These are phyloP conservation scores for Zaprionus nigranus DNA, from an alignment of 1,140 invertebrate genomes.

Conservation along the genomic window DNA sequence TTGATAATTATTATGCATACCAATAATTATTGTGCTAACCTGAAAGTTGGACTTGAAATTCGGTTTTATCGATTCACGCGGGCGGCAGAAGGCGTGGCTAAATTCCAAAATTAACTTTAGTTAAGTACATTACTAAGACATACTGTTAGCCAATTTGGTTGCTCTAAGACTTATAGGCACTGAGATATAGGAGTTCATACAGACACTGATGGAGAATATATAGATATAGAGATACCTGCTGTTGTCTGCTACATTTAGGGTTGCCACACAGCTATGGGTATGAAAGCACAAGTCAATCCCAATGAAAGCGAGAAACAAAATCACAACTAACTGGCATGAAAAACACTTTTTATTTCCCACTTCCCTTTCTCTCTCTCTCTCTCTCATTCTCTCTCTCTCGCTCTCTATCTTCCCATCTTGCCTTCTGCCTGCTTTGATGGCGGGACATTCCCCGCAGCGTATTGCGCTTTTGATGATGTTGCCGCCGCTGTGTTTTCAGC, in stretches of 20 bases:
- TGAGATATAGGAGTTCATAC: neutral
- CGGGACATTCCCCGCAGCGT: constrained; percentile 7
- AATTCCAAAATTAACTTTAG: too few relatives aligned
- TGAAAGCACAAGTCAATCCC: neutral
- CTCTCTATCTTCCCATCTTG: neutral
- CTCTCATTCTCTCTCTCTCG: too few relatives aligned
- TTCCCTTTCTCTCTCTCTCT: neutral
- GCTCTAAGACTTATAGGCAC: neutral
- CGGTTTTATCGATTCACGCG: too few relatives aligned
- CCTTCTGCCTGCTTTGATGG: constrained; percentile 1
- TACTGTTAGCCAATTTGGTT: neutral
- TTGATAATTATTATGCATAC: neutral
- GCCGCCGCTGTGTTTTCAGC: neutral
- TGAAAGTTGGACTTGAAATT: too few relatives aligned
- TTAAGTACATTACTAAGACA: too few relatives aligned
- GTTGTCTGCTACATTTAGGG: neutral
- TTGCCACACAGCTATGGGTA: neutral
- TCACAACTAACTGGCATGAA: constrained; percentile 10
- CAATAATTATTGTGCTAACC: too few relatives aligned
- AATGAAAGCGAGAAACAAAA: constrained; percentile 2
- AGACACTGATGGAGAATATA: neutral
- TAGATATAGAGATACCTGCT: too few relatives aligned
- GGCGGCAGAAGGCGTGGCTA: neutral
- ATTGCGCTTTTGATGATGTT: constrained; percentile 5
- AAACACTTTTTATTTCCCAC: constrained; percentile 18